Conservation (phyloP, 2,113 vertebrate species). For the Halcyon senegalensis region DNA sequence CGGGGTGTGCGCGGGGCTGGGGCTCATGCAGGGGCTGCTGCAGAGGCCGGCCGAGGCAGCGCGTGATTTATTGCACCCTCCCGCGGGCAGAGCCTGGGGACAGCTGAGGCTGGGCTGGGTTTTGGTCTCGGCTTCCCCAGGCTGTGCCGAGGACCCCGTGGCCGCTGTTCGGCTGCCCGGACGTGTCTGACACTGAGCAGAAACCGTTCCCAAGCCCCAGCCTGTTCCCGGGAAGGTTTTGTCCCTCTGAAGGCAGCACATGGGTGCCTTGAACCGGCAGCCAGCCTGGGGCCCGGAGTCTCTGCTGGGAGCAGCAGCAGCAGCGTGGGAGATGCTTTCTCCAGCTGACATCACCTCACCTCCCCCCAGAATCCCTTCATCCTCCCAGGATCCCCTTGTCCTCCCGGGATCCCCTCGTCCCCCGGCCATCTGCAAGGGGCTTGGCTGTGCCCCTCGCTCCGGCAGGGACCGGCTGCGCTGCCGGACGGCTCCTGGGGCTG, state of each 20-base stretch:
- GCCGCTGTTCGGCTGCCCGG: background rate
- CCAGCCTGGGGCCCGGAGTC: background rate
- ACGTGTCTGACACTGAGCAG: background rate
- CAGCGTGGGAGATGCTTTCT: background rate
- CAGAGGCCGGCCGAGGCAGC: background rate
- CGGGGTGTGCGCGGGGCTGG: background rate
- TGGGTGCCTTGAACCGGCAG: background rate
- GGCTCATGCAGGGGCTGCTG: background rate
- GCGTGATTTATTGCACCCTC: slow-evolving; percentile 18
- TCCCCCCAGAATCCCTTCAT: background rate
- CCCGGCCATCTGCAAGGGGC: background rate
- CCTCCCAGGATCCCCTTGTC: background rate
- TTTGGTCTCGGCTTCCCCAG: background rate
- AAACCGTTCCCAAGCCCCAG: background rate
- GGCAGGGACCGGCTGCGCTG: background rate
- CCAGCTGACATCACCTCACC: background rate
- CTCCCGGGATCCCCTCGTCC: background rate
- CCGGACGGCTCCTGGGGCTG: background rate
- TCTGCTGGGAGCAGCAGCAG: background rate
- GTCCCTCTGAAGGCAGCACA: background rate
- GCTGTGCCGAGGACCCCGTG: accelerated
- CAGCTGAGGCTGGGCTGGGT: background rate
- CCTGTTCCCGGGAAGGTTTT: accelerated
- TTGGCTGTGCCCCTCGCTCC: background rate
- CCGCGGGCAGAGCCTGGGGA: background rate